phyloP scores from a whole-genome alignment of 2,113 vertebrate species.

The Cygnus atratus region DNA sequence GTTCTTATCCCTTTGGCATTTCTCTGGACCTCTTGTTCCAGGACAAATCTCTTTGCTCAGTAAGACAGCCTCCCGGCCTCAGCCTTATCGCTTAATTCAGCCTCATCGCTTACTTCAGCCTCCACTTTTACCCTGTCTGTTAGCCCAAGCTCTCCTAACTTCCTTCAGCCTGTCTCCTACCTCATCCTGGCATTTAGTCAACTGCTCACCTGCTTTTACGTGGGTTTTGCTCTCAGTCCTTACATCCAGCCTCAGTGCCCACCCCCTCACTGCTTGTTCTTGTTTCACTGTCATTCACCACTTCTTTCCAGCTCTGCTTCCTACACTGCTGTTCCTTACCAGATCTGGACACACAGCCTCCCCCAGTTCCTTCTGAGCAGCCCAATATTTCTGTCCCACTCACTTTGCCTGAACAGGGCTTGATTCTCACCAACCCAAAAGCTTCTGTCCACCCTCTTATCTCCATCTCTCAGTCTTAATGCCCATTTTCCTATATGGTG shows the following conservation, averaged over 20 bases:
- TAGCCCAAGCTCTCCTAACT: background rate
- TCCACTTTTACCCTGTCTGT: background rate
- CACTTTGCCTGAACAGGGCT: background rate
- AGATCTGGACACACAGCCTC: background rate
- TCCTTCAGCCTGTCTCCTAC: background rate
- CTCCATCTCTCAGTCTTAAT: background rate
- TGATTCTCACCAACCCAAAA: background rate
- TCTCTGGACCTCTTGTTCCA: background rate
- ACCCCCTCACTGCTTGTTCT: background rate
- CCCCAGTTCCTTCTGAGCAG: background rate
- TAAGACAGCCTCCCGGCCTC: background rate
- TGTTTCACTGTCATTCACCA: background rate
- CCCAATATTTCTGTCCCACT: background rate
- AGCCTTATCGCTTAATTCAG: background rate
- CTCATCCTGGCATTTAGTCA: background rate
- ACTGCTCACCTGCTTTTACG: background rate
- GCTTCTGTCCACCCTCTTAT: background rate
- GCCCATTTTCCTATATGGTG: background rate
- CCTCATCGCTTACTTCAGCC: background rate
- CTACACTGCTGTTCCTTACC: background rate
- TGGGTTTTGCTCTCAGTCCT: background rate
- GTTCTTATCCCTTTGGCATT: background rate
- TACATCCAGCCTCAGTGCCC: background rate
- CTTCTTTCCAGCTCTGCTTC: background rate
- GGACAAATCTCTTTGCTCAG: background rate